A percentile compares a stretch with the other conserved stretches of the same genome.
These are phyloP conservation scores for Pyxicephalus adspersus DNA, from an alignment of 2,113 vertebrate species.

Conservation along the genomic window DNA sequence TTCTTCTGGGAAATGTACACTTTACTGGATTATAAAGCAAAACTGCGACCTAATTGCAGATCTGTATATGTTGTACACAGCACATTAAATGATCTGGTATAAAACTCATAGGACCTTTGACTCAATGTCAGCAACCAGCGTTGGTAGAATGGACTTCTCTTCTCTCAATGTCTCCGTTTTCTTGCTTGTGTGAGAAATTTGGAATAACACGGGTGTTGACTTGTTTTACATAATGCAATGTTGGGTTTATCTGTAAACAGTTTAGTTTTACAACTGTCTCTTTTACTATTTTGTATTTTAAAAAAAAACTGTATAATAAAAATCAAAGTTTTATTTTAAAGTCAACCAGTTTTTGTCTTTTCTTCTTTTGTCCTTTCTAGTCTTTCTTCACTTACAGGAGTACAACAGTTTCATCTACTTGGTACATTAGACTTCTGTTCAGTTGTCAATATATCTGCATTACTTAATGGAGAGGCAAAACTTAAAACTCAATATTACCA, in stretches of 20 bases:
- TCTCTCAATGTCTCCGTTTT: conserved; percentile 21
- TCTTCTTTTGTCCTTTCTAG: background rate
- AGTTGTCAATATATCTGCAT: no score
- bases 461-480: no score
- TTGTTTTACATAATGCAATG: conserved; percentile 30
- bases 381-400: no score
- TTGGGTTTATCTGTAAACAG: conserved; percentile 32
- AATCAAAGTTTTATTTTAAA: conserved; percentile 55
- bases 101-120: background rate
- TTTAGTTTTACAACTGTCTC: conserved; percentile 47
- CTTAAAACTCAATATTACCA: no score
- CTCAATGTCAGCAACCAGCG: background rate
- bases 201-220: background rate
- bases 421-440: no score
- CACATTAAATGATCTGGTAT: background rate
- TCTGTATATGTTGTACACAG: background rate
- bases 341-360: background rate
- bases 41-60: no score
- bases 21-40: background rate
- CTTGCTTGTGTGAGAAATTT: conserved; percentile 15
- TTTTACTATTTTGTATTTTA: conserved; percentile 52
- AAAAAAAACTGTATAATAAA: conserved; percentile 48
- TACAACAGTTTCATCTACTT: no score
- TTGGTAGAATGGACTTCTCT: background rate
- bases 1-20: background rate